Evolutionary conservation across 1,140 invertebrate species (phyloP).

Genomic region (Zaprionus ornatus): DNA sequence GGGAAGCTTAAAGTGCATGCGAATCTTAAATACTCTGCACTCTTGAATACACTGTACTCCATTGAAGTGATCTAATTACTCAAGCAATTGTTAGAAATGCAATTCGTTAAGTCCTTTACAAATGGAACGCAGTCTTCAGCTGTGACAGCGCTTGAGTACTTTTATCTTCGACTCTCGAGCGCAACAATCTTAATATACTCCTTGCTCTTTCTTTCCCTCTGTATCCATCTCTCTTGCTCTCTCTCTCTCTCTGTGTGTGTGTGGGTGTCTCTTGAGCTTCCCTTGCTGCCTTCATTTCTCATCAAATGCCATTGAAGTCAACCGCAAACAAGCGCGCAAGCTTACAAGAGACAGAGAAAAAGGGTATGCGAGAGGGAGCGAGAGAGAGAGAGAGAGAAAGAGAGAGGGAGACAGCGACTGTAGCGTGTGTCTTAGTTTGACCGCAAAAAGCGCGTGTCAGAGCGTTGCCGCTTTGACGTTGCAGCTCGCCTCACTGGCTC

Average conservation of each 20-base stretch:
- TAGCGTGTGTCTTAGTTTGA: conserved; percentile 45
- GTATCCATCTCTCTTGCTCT: background rate
- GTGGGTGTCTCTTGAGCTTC: background rate
- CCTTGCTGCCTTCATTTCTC: conserved; percentile 47
- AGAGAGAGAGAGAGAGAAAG: background rate
- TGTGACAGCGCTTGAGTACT: background rate
- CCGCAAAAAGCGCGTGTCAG: conserved; percentile 67
- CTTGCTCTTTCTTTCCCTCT: background rate
- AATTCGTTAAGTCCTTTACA: background rate
- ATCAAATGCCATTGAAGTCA: conserved; percentile 62
- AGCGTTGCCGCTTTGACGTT: conserved; percentile 1
- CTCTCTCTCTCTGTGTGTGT: background rate
- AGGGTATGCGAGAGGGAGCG: background rate
- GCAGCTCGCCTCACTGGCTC: background rate
- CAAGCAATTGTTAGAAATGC: background rate
- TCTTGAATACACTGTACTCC: background rate
- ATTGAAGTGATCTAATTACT: background rate
- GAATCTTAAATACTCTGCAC: background rate
- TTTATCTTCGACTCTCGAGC: background rate
- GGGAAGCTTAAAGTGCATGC: background rate
- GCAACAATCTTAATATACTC: conserved; percentile 1
- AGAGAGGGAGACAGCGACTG: background rate
- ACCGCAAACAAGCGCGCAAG: conserved; percentile 34
- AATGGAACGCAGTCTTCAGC: background rate
- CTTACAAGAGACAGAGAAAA: background rate